phyloP scores from a whole-genome alignment of 1,140 invertebrate genomes.

The Gonatopus flavifemur region DNA sequence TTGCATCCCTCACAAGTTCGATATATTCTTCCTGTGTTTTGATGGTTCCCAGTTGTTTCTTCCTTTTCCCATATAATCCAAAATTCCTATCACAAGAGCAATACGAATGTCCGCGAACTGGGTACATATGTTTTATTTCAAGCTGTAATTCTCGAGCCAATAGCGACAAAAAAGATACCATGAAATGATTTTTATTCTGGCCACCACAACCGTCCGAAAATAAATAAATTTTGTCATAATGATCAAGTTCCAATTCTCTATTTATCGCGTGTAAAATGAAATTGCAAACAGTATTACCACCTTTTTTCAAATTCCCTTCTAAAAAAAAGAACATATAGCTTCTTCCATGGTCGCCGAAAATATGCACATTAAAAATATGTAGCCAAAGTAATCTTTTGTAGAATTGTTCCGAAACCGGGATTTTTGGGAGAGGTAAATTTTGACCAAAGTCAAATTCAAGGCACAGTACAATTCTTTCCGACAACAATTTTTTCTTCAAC shows the following conservation, averaged over 20 bases:
- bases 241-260: slow-evolving; percentile 1
- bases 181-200: slow-evolving; percentile 21
- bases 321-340: no score
- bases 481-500: slow-evolving; percentile 14
- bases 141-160: no score
- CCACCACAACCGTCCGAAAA: slow-evolving; percentile 26
- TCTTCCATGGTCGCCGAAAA: slow-evolving; percentile 21
- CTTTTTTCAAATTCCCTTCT: no score
- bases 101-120: no score
- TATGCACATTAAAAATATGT: slow-evolving; percentile 21
- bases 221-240: slow-evolving; percentile 19
- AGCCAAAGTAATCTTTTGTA: slow-evolving; percentile 21
- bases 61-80: slow-evolving; percentile 25
- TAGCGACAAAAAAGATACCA: slow-evolving; percentile 11
- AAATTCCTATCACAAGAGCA: no score
- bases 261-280: no score
- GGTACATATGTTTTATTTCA: no score
- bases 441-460: slow-evolving; percentile 24
- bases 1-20: slow-evolving; percentile 16
- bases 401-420: slow-evolving; percentile 22
- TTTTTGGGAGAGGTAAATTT: slow-evolving; percentile 19
- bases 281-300: no score
- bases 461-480: slow-evolving; percentile 5
- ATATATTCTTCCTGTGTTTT: slow-evolving; percentile 26
- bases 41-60: slow-evolving; percentile 24